Conservation (phyloP, 2,797 vertebrate species). For the Coendou prehensilis region DNA sequence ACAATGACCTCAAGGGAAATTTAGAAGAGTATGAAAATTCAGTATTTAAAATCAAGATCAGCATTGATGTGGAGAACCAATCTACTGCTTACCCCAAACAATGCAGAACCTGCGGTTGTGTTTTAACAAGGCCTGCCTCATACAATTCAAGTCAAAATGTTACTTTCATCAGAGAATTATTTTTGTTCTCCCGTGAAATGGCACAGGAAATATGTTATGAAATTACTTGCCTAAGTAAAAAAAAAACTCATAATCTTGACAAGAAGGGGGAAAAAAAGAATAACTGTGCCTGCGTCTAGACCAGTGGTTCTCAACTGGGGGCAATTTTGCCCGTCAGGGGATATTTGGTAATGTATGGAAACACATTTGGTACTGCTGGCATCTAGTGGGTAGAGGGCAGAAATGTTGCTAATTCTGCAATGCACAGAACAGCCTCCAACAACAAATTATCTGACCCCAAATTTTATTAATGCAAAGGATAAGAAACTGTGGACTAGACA, state of each 20-base stretch:
- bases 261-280: background rate
- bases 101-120: background rate
- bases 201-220: slow-evolving; percentile 60
- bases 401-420: background rate
- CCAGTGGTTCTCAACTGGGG: background rate
- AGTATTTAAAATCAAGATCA: slow-evolving; percentile 58
- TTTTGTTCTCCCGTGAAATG: slow-evolving; percentile 67
- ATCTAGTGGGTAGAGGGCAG: background rate
- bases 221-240: slow-evolving; percentile 75
- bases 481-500: background rate
- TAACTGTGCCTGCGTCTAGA: slow-evolving; percentile 12
- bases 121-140: slow-evolving; percentile 53
- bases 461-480: no score
- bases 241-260: slow-evolving; percentile 57
- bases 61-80: slow-evolving; percentile 32
- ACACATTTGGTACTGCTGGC: background rate
- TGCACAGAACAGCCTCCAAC: background rate
- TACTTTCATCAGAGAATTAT: slow-evolving; percentile 69
- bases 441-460: background rate
- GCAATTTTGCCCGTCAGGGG: background rate
- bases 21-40: slow-evolving; percentile 37
- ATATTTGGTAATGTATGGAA: background rate
- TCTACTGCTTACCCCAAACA: background rate
- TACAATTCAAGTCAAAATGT: slow-evolving; percentile 68
- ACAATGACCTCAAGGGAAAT: slow-evolving; percentile 59